Evolutionary conservation across 2,797 vertebrate genomes (phyloP).

Genomic region (Sternarchorhynchus goeldii): DNA sequence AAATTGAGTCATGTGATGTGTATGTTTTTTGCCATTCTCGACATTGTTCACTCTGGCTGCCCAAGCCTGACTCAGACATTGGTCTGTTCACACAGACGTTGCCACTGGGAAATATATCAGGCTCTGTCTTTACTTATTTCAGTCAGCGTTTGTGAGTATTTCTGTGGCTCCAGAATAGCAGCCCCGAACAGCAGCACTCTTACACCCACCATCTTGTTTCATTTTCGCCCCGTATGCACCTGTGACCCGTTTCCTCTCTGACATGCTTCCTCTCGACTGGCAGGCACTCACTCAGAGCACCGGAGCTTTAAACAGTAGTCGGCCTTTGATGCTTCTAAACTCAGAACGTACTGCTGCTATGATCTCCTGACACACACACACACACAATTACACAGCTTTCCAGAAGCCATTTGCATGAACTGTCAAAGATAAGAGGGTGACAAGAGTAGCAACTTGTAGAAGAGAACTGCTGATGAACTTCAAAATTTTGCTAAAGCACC

Average conservation of each 20-base stretch:
- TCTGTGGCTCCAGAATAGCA: conserved; percentile 30
- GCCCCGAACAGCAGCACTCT: conserved; percentile 35
- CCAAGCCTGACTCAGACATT: background rate
- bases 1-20: background rate
- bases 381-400: conserved; percentile 61
- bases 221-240: conserved; percentile 2
- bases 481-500: conserved; percentile 22
- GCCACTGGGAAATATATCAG: conserved; percentile 13
- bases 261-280: background rate
- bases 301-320: conserved; percentile 5
- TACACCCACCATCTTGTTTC: conserved; percentile 24
- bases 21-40: background rate
- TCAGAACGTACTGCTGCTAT: background rate
- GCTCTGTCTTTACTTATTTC: conserved; percentile 31
- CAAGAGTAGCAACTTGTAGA: conserved; percentile 58
- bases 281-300: conserved; percentile 7
- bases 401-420: conserved; percentile 62
- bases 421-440: conserved; percentile 50
- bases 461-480: conserved; percentile 59
- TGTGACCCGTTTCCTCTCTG: conserved; percentile 2
- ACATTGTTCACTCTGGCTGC: background rate
- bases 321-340: background rate
- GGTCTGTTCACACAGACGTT: conserved; percentile 5
- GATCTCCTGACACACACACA: conserved; percentile 57
- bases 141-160: conserved; percentile 19